Base-by-base conservation (phyloP, 2,113 vertebrate species). In the Calyptommatus sinebrachiatus region DNA sequence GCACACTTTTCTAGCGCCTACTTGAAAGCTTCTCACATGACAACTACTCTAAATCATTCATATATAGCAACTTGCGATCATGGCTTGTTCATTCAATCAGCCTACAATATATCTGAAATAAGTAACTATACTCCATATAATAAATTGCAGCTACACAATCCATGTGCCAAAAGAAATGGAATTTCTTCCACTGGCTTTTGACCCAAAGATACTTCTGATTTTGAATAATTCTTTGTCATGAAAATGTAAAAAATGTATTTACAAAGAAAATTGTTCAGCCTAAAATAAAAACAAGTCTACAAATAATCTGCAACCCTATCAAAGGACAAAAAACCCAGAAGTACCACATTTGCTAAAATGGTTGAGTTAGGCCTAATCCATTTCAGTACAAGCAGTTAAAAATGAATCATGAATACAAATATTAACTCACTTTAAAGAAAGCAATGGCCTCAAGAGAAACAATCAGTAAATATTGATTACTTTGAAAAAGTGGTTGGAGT, bases 401-500 rank as follows among this genome's bases (percentile, higher is more conserved):
- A 35, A 50, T 57, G 21, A 66, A 26, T 18, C 31, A 22, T 50
- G 24, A 78, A 67, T 26, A 28, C 53, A 68, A n/a, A 73, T 80
- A 20, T 50, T 66, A 66, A 18, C 1, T n/a, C 6, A 41, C 61
- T 14, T 29, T 63, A n/a, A n/a, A 74, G 28, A 28, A 81, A 74
- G 28, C 20, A 6, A 26, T 3, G 5, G 8, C 50, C 41, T 41
- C 31, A n/a, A 67, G 4, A 77, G 18, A 67, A 16, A 46, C 41
- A 67, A 10, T 46, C 46, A 65, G 29, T 26, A 35, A 9, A 50
- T 24, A 21, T 77, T 62, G 20, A 83, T 88, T 84, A 71, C 50
- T 65, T 76, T 88, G 82, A 73, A 84, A 90, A 84, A 89, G 68
- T 73, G 86, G 89, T 73, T 81, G 84, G 57, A 84, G 66, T 46